Evolutionary conservation across 2,113 vertebrate genomes (phyloP).

Genomic region (Miniopterus natalensis): DNA sequence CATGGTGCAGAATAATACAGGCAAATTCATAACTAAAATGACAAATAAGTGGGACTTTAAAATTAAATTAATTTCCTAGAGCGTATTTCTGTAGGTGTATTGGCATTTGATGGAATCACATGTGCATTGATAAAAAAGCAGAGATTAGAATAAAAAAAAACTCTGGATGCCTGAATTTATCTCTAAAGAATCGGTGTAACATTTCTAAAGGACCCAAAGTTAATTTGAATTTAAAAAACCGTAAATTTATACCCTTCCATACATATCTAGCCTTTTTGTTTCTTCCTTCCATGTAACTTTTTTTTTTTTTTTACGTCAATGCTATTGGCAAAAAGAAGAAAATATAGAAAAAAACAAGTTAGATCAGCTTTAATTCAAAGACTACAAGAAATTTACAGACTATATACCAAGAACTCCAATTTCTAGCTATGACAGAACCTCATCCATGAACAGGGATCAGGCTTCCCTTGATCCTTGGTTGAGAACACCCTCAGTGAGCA

Average conservation of each 20-base stretch:
- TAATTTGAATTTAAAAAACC: slow-evolving; percentile 51
- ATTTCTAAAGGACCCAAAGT: slow-evolving; percentile 11
- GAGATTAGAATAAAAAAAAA: slow-evolving; percentile 37
- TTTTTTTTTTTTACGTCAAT: background rate
- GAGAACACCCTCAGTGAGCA: background rate
- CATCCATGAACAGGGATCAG: background rate
- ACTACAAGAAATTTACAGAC: background rate
- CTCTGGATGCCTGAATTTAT: background rate
- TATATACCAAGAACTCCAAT: background rate
- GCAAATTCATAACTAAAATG: slow-evolving; percentile 28
- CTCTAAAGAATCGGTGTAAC: background rate
- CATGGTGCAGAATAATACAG: background rate
- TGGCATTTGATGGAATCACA: slow-evolving; percentile 57
- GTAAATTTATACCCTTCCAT: slow-evolving; percentile 4
- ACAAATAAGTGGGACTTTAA: slow-evolving; percentile 61
- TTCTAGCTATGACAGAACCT: background rate
- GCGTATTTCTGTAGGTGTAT: slow-evolving; percentile 46
- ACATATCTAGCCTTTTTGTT: background rate
- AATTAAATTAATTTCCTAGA: slow-evolving; percentile 69
- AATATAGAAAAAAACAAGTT: background rate
- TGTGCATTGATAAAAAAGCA: slow-evolving; percentile 55
- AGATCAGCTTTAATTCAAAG: background rate
- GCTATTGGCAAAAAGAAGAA: background rate
- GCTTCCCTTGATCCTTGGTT: background rate
- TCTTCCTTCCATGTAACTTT: background rate